Evolutionary conservation across 92 coral and sea anemone genomes (phyloP), one percentile per base, ranked within the genome.

Genomic region (Epizoanthus fatuus): DNA sequence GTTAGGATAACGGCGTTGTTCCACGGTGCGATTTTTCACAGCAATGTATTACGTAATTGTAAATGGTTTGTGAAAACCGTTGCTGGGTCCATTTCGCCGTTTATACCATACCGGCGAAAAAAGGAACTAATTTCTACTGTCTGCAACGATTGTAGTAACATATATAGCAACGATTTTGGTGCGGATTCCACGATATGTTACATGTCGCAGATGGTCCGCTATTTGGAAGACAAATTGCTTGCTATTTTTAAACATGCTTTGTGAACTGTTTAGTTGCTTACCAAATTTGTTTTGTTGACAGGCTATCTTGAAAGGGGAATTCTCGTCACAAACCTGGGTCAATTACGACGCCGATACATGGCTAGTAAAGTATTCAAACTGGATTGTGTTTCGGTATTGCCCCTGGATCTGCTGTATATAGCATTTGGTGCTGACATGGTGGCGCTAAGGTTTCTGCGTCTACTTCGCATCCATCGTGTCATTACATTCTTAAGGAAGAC

Each of bases 261-360:
- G 29, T 9, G 3, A 16, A 60, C 66, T 16, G 10, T 10, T 62
- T 9, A 62, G 66, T n/a, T 29, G 32, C n/a, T 32, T 10, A 53
- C 12, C 9, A 53, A 25, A 7, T 58, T 89, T 73, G 42, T 10
- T 59, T 32, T 54, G 1, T 47, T 67, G 42, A 53, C 80, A 79
- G 97, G 92, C n/a, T 95, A 86, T 78, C 62, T 95, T 80, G 93
- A 91, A 12, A 87, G 92, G 20, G 98, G 98, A 51, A 79, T 91
- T 80, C 93, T 93, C 25, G 98, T 95, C 42, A 89, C 86, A 52
- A 92, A 95, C 63, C 79, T 84, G 65, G 66, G 66, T 64, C 91
- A 91, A 69, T 85, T 94, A 14, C 85, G 93, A 49, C 85, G 40
- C 10, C 81, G 90, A 51, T 95, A 95, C 86, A 81, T 87, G 78